phyloP scores from a whole-genome alignment of 2,113 vertebrate genomes.

The Gymnarchus niloticus region DNA sequence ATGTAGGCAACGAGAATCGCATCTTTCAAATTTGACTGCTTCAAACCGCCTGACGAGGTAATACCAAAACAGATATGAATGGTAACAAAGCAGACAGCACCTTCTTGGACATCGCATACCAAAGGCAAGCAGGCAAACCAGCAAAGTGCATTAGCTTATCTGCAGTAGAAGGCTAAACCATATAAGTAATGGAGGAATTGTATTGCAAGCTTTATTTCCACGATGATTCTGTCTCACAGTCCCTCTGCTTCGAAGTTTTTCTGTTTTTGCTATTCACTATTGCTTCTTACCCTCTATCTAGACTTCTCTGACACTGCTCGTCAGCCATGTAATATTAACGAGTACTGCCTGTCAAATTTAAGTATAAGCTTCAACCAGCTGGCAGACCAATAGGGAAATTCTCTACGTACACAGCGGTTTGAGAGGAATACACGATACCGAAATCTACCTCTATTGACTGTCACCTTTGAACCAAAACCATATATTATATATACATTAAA shows the following conservation, averaged over 20 bases:
- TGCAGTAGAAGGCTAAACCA: not conserved
- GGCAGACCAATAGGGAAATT: too few species aligned
- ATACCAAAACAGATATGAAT: not conserved
- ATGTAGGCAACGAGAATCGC: slow-evolving; percentile 33
- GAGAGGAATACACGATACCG: too few species aligned
- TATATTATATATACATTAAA: not conserved
- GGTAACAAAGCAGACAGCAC: not conserved
- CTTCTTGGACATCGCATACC: not conserved
- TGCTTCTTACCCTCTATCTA: too few species aligned
- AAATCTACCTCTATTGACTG: too few species aligned
- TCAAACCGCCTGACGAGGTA: not conserved
- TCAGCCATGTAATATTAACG: too few species aligned
- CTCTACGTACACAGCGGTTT: too few species aligned
- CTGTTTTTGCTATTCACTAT: not conserved
- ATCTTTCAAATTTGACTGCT: slow-evolving; percentile 1
- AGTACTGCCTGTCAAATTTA: too few species aligned
- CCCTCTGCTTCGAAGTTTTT: not conserved
- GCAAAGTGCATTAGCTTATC: slow-evolving; percentile 13
- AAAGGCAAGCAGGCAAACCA: not conserved
- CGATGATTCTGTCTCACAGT: not conserved
- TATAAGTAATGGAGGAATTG: not conserved
- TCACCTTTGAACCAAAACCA: too few species aligned
- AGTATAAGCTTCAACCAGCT: too few species aligned
- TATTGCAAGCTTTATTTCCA: not conserved
- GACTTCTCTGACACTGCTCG: too few species aligned